Evolutionary conservation across 2,888 invertebrate genomes (phyloP), one percentile per base, ranked within the genome.

Genomic region (Phaonia tiefii): DNA sequence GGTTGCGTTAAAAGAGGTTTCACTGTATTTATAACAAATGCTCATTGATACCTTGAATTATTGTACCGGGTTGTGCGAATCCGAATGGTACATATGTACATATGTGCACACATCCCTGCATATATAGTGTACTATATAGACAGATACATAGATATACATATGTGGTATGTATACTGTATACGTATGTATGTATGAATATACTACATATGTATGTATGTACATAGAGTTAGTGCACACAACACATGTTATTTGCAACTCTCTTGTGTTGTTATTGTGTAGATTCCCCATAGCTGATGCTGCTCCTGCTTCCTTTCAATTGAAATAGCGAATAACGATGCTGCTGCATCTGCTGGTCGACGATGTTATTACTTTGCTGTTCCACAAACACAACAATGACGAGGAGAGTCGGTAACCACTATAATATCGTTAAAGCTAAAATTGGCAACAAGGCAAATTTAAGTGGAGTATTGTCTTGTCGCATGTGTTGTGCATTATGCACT

Each of bases 361-460:
- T 42, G 22, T 26, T 72, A 46, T 42, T 63, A 63, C 63, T 42
- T 39, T 17, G 42, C 39, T 42, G 42, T 37, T 42, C 63, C 20
- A 42, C 39, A 63, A 42, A 31, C 8, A 31, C 31, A 60, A 17
- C 60, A 39, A 60, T 37, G 37, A 60, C 60, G 37, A 60, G 10
- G 37, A 60, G n/a, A n/a, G n/a, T n/a, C n/a, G n/a, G n/a, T n/a
- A n/a, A n/a, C n/a, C n/a, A n/a, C n/a, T n/a, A n/a, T n/a, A n/a
- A n/a, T n/a, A n/a, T n/a, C n/a, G n/a, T n/a, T n/a, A 63, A 20
- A 11, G 63, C n/a, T n/a, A 76, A 73, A 75, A 56, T 80, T 76
- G 80, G 69, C 80, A 80, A 80, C 80, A 70, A 5, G 72, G 37
- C 46, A 46, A 15, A 2, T n/a, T n/a, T n/a, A n/a, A n/a, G 25